Evolutionary conservation across 2,888 invertebrate species (phyloP), one percentile per base, ranked within the genome.

Genomic region (Phyllotreta cruciferae): DNA sequence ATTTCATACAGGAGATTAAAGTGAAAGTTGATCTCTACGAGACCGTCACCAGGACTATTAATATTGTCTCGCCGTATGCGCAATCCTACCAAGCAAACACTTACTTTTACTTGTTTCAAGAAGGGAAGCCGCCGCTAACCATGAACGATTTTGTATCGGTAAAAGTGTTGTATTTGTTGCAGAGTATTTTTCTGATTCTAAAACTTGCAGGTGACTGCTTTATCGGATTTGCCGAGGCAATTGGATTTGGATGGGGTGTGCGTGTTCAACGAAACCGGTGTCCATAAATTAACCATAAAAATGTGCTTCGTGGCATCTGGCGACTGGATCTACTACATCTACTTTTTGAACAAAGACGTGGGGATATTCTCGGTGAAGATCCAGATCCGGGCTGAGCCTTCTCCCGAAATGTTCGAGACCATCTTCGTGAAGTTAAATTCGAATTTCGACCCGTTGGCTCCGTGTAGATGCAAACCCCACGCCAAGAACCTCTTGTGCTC

Each of bases 351-450:
- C 54, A 67, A 67, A 36, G 64, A 65, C 14, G 52, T 73, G 3
- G 79, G 79, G 4, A 77, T 77, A 60, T 79, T 75, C 64, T 73
- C 71, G 24, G 66, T 77, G 13, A 69, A 73, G 57, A 10, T 78
- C 3, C 60, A 41, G 0, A 64, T 73, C 9, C 63, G 45, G 13
- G 47, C 69, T 4, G 55, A 6, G 3, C 10, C 63, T 6, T 8
- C 44, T 0, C 49, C 57, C 6, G 55, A 60, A 1, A 47, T 37
- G 4, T 41, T 47, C 41, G 52, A 54, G 9, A 35, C 56, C 6
- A 13, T 76, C 6, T 45, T 62, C 5, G 66, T 77, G 4, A 39
- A 41, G 0, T 38, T 73, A 37, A 70, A 70, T 4, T 49, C 60
- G 5, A 63, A 67, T 24, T 73, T 72, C 13, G 55, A 63, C 6